These are phyloP conservation scores for Drosophila kambysellisi DNA, from an alignment of 2,888 invertebrate genomes.

Conservation along the genomic window DNA sequence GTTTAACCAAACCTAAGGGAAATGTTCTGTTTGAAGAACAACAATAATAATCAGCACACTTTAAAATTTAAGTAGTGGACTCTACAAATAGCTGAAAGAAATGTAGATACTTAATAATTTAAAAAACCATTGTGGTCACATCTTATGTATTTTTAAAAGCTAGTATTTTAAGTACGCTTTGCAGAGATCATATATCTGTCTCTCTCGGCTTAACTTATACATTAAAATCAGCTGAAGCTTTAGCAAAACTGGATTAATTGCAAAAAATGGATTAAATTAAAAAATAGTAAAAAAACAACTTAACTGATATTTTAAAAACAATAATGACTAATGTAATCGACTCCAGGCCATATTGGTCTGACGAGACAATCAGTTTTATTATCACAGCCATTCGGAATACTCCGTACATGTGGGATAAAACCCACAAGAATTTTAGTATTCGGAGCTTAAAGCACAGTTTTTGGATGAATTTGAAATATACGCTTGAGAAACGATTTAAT, in stretches of 20 bases:
- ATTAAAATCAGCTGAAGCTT: conserved; percentile 39
- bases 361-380: conserved; percentile 45
- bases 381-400: conserved; percentile 52
- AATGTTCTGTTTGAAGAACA: background rate
- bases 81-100: background rate
- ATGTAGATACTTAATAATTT: background rate
- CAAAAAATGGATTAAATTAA: conserved; percentile 6
- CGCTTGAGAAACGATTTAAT: conserved; percentile 44
- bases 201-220: conserved; percentile 26
- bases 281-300: background rate
- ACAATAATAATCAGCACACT: background rate
- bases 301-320: background rate
- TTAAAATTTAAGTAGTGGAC: background rate
- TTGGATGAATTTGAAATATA: conserved; percentile 52
- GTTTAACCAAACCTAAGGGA: too few species aligned
- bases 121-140: conserved; percentile 16
- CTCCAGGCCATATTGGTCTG: conserved; percentile 49
- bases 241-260: conserved; percentile 47
- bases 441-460: conserved; percentile 51
- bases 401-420: conserved; percentile 56
- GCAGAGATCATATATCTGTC: conserved; percentile 29
- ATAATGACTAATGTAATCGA: conserved; percentile 39
- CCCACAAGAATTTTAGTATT: conserved; percentile 50
- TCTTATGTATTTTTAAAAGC: conserved; percentile 2
- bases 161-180: conserved; percentile 40